Percentiles rank a stretch among this genome's conserved stretches.
These are phyloP conservation scores for Belonocnema kinseyi DNA, from an alignment of 1,140 invertebrate species.

Conservation along the genomic window DNA sequence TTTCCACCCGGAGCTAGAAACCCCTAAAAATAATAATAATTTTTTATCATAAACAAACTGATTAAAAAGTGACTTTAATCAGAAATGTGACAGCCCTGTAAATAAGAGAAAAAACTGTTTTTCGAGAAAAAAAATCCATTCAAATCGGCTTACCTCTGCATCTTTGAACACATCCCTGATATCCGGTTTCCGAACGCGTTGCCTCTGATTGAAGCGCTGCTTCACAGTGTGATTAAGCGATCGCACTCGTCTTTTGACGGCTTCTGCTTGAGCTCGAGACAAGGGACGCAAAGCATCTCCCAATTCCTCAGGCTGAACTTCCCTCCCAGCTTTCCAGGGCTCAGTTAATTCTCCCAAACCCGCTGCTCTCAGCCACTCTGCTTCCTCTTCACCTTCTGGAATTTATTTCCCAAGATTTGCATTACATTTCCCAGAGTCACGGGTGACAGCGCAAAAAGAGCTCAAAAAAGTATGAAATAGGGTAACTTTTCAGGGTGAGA, in stretches of 20 bases:
- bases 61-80: no score
- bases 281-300: conserved; percentile 77
- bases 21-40: no score
- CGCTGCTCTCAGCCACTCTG: conserved; percentile 78
- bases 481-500: no score
- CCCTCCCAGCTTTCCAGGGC: conserved; percentile 78
- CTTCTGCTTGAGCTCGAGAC: conserved; percentile 83
- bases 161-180: conserved; percentile 88
- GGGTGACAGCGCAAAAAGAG: no score
- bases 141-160: conserved; percentile 79
- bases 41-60: no score
- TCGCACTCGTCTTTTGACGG: conserved; percentile 84
- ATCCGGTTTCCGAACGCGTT: conserved; percentile 82
- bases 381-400: conserved; percentile 78
- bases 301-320: conserved; percentile 78
- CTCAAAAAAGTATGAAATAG: no score
- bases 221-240: conserved; percentile 87
- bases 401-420: conserved; percentile 33
- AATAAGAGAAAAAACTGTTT: no score
- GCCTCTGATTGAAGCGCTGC: conserved; percentile 79
- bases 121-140: conserved; percentile 9
- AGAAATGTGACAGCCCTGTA: no score
- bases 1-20: no score
- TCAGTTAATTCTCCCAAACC: conserved; percentile 79
- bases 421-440: no score